Conservation (phyloP, 2,113 vertebrate genomes). For the Peromyscus californicus region DNA sequence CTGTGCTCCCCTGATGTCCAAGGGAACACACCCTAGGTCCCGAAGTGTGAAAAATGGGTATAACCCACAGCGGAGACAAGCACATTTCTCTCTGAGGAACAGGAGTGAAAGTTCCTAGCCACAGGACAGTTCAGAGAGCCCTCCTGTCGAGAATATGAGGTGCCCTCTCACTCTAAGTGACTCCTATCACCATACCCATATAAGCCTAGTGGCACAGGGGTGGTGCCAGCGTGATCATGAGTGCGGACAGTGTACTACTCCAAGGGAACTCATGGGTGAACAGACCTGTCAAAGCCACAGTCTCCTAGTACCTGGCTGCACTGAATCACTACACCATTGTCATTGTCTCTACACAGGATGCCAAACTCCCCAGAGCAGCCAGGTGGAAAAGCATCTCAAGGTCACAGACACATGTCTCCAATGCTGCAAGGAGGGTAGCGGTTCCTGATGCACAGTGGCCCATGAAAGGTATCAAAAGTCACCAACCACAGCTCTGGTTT, state of each 20-base stretch:
- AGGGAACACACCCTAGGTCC: background rate
- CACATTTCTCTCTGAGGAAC: background rate
- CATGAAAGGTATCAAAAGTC: background rate
- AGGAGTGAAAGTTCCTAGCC: background rate
- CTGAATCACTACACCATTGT: no score
- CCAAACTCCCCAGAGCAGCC: background rate
- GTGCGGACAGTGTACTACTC: background rate
- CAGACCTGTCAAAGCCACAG: constrained; percentile 5
- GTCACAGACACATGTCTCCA: background rate
- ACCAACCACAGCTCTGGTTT: background rate
- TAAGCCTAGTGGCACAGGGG: background rate
- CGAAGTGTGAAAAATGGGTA: background rate
- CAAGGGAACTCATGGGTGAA: background rate
- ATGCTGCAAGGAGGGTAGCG: background rate
- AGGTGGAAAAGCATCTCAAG: background rate
- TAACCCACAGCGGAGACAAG: background rate
- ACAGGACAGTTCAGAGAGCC: constrained; percentile 17
- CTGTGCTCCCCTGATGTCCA: background rate
- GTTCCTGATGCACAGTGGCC: background rate
- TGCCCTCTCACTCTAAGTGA: background rate
- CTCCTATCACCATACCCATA: background rate
- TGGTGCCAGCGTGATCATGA: background rate
- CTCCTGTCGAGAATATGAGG: background rate
- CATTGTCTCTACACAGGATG: accelerated
- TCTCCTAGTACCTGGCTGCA: background rate